Base-by-base conservation (phyloP, 2,888 invertebrate species). In the Thecophora atra region DNA sequence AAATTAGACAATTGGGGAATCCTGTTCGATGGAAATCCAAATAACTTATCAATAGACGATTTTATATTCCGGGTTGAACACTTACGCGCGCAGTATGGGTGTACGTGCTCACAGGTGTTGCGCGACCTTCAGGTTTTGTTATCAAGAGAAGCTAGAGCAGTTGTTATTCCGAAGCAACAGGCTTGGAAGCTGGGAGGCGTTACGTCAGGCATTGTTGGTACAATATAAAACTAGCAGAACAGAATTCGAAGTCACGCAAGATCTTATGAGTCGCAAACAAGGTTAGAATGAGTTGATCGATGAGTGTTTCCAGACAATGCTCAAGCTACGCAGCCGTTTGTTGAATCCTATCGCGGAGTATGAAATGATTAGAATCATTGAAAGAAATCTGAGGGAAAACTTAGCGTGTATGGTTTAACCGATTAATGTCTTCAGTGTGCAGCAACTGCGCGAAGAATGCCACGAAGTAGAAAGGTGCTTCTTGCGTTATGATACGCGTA, bases 1-100 rank as follows among this genome's bases (percentile, higher is more conserved):
- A 54, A 30, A n/a, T 54, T 67, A n/a, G 67, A 67, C 19, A 54
- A 21, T 3, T 67, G 67, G 56, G 56, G 56, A 4, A 56, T 67
- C 8, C 2, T 24, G 13, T 67, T 67, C 26, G 30, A n/a, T n/a
- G n/a, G n/a, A n/a, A 21, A 42, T 17, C 30, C 3, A 2, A 54
- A 56, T n/a, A 8, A 30, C 19, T 30, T 67, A 15, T 30, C 67
- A 15, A 54, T 67, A 19, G 67, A 67, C 4, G 56, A 67, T 56
- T 67, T 67, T 24, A 56, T 67, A 19, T 67, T 67, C 42, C 26
- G 67, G 3, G 42, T 56, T 3, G 67, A 67, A 11, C 30, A 42
- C 17, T 21, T 54, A 21, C 28, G 54, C 19, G 19, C 21, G 11
- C 67, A 67, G 4, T 37, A 67, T 37, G 42, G 44, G 5, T 24